Conservation (phyloP, 1,140 invertebrate species). For the Drosophila pseudoananassae region DNA sequence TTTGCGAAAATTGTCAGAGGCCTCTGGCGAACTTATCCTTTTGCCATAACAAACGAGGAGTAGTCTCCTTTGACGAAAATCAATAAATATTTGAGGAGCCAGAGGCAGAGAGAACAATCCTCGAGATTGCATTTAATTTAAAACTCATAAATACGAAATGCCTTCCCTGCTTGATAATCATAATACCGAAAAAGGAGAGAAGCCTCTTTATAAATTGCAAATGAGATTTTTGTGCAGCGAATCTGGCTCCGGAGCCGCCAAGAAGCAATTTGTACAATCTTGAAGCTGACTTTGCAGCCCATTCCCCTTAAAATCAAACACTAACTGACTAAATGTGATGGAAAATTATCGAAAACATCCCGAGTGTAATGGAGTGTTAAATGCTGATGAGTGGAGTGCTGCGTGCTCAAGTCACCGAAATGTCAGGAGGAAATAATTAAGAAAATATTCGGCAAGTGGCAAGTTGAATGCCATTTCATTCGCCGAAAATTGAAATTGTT, state of each 20-base stretch:
- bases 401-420: constrained; percentile 48
- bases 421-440: constrained; percentile 69
- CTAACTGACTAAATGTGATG: constrained; percentile 54
- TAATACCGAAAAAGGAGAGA: constrained; percentile 45
- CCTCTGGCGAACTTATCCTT: constrained; percentile 61
- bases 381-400: constrained; percentile 27
- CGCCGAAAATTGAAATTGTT: constrained; percentile 23
- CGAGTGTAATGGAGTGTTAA: constrained; percentile 72
- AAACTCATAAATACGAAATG: constrained; percentile 81
- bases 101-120: constrained; percentile 33
- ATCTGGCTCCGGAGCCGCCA: neutral
- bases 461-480: constrained; percentile 4
- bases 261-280: constrained; percentile 60
- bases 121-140: constrained; percentile 76
- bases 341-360: constrained; percentile 68
- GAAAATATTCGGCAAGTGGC: constrained; percentile 63
- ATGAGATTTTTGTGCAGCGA: constrained; percentile 42
- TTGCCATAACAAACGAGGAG: constrained; percentile 49
- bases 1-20: constrained; percentile 68
- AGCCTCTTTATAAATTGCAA: constrained; percentile 57
- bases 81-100: constrained; percentile 78
- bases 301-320: constrained; percentile 22
- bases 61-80: constrained; percentile 49
- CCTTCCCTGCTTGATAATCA: constrained; percentile 50
- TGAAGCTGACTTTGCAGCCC: neutral